Evolutionary conservation across 2,113 vertebrate genomes (phyloP).

Genomic region (Ceuthmochares aereus): DNA sequence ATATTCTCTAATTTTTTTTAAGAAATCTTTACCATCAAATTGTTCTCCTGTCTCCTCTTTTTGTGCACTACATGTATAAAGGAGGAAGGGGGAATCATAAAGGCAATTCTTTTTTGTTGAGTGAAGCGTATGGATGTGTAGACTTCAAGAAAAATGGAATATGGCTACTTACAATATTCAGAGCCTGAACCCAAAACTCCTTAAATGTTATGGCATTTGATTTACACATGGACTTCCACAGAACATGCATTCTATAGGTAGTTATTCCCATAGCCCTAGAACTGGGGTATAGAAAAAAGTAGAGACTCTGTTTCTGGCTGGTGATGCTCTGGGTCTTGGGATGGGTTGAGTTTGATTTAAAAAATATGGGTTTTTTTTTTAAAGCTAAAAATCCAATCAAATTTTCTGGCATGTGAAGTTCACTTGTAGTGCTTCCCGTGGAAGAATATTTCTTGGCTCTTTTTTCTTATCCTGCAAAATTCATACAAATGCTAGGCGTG

Average conservation of each 20-base stretch:
- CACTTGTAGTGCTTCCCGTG: not conserved
- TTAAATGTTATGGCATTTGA: not conserved
- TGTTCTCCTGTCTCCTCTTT: not conserved
- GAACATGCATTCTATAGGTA: not conserved
- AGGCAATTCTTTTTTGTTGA: not conserved
- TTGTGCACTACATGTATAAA: not conserved
- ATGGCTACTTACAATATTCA: not conserved
- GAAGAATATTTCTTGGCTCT: not conserved
- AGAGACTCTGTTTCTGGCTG: not conserved
- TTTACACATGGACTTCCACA: not conserved
- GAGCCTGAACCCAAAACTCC: not conserved
- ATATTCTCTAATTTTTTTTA: not conserved
- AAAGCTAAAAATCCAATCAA: not conserved
- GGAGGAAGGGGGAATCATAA: not conserved
- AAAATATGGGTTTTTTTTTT: not conserved
- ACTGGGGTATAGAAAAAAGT: not conserved
- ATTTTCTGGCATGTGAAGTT: not conserved
- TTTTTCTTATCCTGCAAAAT: not conserved
- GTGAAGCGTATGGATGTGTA: not conserved
- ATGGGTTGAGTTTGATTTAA: not conserved
- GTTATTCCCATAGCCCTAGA: not conserved
- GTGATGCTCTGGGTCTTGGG: not conserved
- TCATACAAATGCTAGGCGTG: not conserved
- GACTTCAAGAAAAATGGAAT: not conserved
- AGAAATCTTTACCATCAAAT: not conserved